Conservation (phyloP, 1,140 invertebrate species). For the Temnothorax nylanderi region DNA sequence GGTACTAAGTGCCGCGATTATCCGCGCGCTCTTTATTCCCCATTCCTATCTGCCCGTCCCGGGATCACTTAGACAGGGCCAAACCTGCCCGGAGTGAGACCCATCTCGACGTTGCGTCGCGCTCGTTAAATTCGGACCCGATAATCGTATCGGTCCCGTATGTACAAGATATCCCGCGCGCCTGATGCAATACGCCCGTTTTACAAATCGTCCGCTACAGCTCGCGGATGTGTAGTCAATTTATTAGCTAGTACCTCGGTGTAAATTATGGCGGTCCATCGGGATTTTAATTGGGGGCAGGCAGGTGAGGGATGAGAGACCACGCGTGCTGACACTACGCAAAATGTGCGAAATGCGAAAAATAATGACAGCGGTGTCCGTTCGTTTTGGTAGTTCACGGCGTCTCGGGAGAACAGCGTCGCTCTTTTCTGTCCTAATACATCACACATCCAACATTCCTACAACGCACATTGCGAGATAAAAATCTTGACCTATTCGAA, state of each 20-base stretch:
- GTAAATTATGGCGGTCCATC: slow-evolving; percentile 12
- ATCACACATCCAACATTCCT: not conserved
- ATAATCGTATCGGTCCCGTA: slow-evolving; percentile 65
- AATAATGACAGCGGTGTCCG: not conserved
- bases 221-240: slow-evolving; percentile 32
- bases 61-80: slow-evolving; percentile 49
- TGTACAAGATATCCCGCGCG: slow-evolving; percentile 28
- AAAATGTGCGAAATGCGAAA: slow-evolving; percentile 22
- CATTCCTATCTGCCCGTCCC: slow-evolving; percentile 27
- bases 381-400: not conserved
- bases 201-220: slow-evolving; percentile 64
- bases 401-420: not conserved
- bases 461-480: not conserved
- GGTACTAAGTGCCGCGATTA: slow-evolving; percentile 70
- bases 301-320: not conserved
- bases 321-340: slow-evolving; percentile 1
- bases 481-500: no score
- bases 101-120: slow-evolving; percentile 13
- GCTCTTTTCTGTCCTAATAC: not conserved
- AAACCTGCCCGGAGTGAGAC: not conserved
- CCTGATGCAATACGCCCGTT: slow-evolving; percentile 6
- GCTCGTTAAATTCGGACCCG: slow-evolving; percentile 30
- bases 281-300: slow-evolving; percentile 44
- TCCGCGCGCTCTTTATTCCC: slow-evolving; percentile 59
- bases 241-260: slow-evolving; percentile 41